Base-by-base conservation (phyloP, 2,113 vertebrate species). In the Budorcas taxicolor region DNA sequence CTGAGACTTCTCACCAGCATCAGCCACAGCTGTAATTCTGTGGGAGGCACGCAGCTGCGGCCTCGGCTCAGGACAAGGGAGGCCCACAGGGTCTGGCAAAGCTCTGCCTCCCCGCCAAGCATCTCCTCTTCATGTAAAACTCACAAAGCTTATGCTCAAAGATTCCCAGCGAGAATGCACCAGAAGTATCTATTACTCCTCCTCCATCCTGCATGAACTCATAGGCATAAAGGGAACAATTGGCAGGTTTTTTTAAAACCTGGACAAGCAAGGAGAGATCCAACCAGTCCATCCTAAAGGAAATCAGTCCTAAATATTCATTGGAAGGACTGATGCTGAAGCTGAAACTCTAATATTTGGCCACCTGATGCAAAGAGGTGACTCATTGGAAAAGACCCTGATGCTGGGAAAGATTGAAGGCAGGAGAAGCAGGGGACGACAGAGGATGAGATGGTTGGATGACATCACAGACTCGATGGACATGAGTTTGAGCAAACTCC, bases 401-500 rank as follows among this genome's bases (percentile, higher is more conserved):
- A 67, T 36, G n/a, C 67, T 71, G n/a, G 67, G 19, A 71, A 23
- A 36, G 64, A 71, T 3, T 71, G 64, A 71, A 40, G 67, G 64
- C 64, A 36, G 19, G n/a, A 71, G 67, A 19, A 71, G 67, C 23
- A 71, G 67, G 19, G 67, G n/a, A 71, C 0, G 0, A 71, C 67
- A 36, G n/a, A 40, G 67, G 19, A 71, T 36, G 64, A 71, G n/a
- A 71, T 71, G 19, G 5, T 23, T 71, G 67, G 67, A 71, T 71
- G n/a, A 4, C n/a, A 40, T 71, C 67, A 71, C 19, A 0, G 0
- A 71, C 19, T 0, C 0, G 0, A 71, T 40, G n/a, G 3, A 71
- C 19, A 21, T 71, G 19, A 23, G 64, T 71, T 36, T 71, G n/a
- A 23, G 64, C 36, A 12, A 23, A 36, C 64, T 36, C 19, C 19